phyloP scores from a whole-genome alignment of 2,888 invertebrate genomes.

The Macrophya annulata region DNA sequence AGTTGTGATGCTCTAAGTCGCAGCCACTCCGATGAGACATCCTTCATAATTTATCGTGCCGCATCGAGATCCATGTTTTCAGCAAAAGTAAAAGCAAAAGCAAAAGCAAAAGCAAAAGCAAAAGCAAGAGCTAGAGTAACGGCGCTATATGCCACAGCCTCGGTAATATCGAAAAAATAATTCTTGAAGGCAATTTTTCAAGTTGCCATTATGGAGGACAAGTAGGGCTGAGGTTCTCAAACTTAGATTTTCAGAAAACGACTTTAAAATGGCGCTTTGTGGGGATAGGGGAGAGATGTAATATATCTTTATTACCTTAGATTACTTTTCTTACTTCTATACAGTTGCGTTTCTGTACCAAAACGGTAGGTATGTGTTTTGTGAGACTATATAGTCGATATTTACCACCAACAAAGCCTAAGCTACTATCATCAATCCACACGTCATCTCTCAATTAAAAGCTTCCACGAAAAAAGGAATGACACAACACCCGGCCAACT shows the following conservation, averaged over 20 bases:
- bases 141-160: slow-evolving; percentile 6
- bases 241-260: slow-evolving; percentile 62
- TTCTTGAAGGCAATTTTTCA: slow-evolving; percentile 62
- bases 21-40: slow-evolving; percentile 42
- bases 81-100: not conserved
- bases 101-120: not conserved
- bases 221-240: slow-evolving; percentile 58
- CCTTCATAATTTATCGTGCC: slow-evolving; percentile 47
- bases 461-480: slow-evolving; percentile 12
- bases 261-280: slow-evolving; percentile 59
- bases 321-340: slow-evolving; percentile 53
- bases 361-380: not conserved
- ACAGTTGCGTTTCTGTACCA: slow-evolving; percentile 12
- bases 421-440: slow-evolving; percentile 19
- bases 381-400: not conserved
- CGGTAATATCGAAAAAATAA: slow-evolving; percentile 62
- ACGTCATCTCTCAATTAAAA: slow-evolving; percentile 32
- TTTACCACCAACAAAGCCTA: slow-evolving; percentile 5
- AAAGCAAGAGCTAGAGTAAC: not conserved
- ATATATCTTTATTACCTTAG: slow-evolving; percentile 60
- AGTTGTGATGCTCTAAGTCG: slow-evolving; percentile 39
- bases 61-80: slow-evolving; percentile 28
- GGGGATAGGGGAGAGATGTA: slow-evolving; percentile 50
- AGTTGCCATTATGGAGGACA: slow-evolving; percentile 58
- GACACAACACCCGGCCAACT: not conserved